These are phyloP conservation scores for Sinella curviseta DNA, from an alignment of 1,140 invertebrate species.

Conservation along the genomic window DNA sequence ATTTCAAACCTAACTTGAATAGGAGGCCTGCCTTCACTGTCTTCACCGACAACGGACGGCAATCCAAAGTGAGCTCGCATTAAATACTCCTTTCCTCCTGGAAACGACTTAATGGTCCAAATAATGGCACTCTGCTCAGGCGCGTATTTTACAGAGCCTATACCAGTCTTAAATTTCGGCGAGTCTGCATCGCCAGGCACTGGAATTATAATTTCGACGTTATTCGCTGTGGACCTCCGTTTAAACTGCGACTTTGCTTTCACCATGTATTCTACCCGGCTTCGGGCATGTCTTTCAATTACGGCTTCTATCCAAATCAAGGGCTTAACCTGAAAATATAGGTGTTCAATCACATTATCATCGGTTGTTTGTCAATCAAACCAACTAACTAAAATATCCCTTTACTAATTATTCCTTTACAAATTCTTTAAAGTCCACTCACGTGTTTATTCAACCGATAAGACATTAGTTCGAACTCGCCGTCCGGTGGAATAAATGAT, in stretches of 20 bases:
- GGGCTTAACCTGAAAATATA: constrained; percentile 75
- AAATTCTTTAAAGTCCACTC: constrained; percentile 53
- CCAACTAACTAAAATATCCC: neutral
- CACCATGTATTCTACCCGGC: constrained; percentile 98
- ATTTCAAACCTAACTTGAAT: constrained; percentile 99
- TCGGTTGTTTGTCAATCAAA: too few relatives aligned
- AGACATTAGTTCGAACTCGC: constrained; percentile 99
- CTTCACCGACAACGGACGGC: constrained; percentile 93
- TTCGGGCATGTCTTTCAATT: constrained; percentile 97
- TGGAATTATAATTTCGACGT: constrained; percentile 98
- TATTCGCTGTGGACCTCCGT: constrained; percentile 94
- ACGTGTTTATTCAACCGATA: constrained; percentile 96
- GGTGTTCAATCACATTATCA: neutral
- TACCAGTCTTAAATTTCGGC: constrained; percentile 98
- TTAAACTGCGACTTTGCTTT: constrained; percentile 99
- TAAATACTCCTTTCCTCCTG: constrained; percentile 97
- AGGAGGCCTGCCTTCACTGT: constrained; percentile 93
- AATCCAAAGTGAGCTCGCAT: constrained; percentile 99
- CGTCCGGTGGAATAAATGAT: constrained; percentile 98
- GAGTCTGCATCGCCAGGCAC: constrained; percentile 97
- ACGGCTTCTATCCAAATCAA: constrained; percentile 99
- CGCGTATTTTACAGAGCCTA: constrained; percentile 96
- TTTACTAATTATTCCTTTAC: too few relatives aligned
- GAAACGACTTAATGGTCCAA: constrained; percentile 99
- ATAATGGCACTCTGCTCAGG: constrained; percentile 97